Conservation (phyloP, 2,888 invertebrate genomes). For the Drosophila percnosoma region DNA sequence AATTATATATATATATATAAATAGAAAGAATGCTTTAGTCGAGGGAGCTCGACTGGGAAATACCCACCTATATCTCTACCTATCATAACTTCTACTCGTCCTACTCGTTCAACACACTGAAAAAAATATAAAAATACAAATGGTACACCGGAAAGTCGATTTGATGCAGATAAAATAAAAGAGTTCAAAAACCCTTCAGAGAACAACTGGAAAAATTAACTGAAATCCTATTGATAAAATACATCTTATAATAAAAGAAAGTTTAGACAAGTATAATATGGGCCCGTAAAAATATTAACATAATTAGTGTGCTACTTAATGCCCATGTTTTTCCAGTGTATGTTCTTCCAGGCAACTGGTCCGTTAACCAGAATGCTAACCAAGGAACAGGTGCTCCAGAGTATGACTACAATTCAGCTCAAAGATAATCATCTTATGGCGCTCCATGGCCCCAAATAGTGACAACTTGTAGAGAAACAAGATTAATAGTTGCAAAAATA, state of each 20-base stretch:
- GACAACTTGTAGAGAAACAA: slow-evolving; percentile 35
- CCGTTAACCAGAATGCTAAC: slow-evolving; percentile 48
- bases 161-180: neutral
- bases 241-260: neutral
- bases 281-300: neutral
- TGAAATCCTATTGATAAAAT: neutral
- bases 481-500: slow-evolving; percentile 35
- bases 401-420: slow-evolving; percentile 21
- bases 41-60: neutral
- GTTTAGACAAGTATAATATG: no score
- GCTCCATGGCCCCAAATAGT: neutral
- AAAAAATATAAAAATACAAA: neutral
- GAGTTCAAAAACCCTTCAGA: neutral
- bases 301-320: neutral
- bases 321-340: neutral
- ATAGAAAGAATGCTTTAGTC: neutral
- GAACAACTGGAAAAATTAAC: neutral
- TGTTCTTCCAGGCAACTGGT: neutral
- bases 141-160: neutral
- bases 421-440: slow-evolving; percentile 33
- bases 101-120: neutral
- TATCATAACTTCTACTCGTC: neutral
- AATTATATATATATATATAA: neutral
- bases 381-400: slow-evolving; percentile 26
- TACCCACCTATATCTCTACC: neutral